Percentiles rank a stretch among this genome's conserved stretches.
These are phyloP conservation scores for Lucifuga dentata DNA, from an alignment of 2,113 vertebrate species.

Conservation along the genomic window DNA sequence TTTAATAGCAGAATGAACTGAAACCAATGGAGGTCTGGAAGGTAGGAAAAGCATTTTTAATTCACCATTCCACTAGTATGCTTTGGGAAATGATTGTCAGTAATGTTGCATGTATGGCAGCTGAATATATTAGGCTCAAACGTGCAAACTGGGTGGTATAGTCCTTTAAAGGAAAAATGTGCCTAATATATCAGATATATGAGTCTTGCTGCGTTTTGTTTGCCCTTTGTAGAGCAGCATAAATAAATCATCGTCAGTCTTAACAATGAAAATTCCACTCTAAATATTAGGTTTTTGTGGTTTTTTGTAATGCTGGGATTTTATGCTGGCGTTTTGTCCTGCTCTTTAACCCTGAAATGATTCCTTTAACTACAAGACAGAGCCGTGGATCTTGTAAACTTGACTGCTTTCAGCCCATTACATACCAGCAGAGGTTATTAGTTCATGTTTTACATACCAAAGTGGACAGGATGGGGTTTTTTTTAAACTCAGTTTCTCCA, in stretches of 20 bases:
- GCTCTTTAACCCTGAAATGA: conserved; percentile 47
- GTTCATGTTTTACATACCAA: conserved; percentile 48
- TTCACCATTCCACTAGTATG: too few relatives aligned
- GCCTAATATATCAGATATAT: too few relatives aligned
- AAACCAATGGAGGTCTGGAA: too few relatives aligned
- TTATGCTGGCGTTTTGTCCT: conserved; percentile 19
- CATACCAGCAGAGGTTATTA: conserved; percentile 31
- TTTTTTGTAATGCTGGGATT: not conserved
- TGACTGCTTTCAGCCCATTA: not conserved
- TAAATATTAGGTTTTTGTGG: not conserved
- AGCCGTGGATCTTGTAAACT: conserved; percentile 26
- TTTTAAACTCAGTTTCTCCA: not conserved
- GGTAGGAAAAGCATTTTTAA: too few relatives aligned
- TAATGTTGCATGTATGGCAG: too few relatives aligned
- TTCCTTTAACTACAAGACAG: conserved; percentile 23
- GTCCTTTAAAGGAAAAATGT: too few relatives aligned
- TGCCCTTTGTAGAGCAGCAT: too few relatives aligned
- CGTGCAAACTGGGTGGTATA: too few relatives aligned
- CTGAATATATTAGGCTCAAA: too few relatives aligned
- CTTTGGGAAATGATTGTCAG: too few relatives aligned
- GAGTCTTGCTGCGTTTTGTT: too few relatives aligned
- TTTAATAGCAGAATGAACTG: too few relatives aligned
- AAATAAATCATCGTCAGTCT: conserved; percentile 23
- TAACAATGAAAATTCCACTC: not conserved
- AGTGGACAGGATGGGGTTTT: conserved; percentile 4